Conservation (phyloP, 2,797 vertebrate genomes). For the Menidia menidia region DNA sequence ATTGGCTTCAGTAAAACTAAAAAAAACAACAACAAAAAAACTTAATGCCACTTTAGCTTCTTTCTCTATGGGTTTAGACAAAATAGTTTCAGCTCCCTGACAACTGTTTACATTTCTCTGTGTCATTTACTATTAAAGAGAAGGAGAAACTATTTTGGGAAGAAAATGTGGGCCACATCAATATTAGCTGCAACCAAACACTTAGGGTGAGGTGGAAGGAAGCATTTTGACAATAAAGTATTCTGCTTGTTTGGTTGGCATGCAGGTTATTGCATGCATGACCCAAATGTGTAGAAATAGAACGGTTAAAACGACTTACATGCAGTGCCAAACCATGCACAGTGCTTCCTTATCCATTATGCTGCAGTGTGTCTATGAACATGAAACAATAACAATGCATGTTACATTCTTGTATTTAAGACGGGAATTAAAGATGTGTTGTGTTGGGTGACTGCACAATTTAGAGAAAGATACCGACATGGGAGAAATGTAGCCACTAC, state of each 20-base stretch:
- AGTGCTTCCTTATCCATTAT: background rate
- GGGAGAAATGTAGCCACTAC: slow-evolving; percentile 51
- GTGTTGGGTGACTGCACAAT: slow-evolving; percentile 62
- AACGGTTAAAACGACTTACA: slow-evolving; percentile 34
- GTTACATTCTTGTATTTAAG: slow-evolving; percentile 36
- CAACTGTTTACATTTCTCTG: slow-evolving; percentile 71
- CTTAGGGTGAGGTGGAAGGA: slow-evolving; percentile 43
- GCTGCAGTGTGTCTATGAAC: slow-evolving; percentile 16
- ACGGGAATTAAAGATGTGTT: slow-evolving; percentile 31
- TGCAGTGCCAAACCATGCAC: slow-evolving; percentile 19
- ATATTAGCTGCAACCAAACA: slow-evolving; percentile 69
- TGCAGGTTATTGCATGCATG: slow-evolving; percentile 64
- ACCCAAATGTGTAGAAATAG: slow-evolving; percentile 62
- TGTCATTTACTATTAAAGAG: slow-evolving; percentile 48
- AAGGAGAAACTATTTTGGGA: slow-evolving; percentile 61
- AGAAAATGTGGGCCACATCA: slow-evolving; percentile 70
- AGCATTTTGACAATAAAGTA: slow-evolving; percentile 52
- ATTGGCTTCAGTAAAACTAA: slow-evolving; percentile 7
- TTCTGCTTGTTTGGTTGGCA: slow-evolving; percentile 43
- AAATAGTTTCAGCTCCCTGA: slow-evolving; percentile 35
- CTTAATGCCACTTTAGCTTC: background rate
- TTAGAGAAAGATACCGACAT: slow-evolving; percentile 25
- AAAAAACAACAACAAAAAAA: too few relatives aligned
- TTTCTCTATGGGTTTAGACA: slow-evolving; percentile 21
- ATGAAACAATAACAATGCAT: slow-evolving; percentile 32